A percentile compares a stretch with the other conserved stretches of the same genome.
Evolutionary conservation across 1,140 invertebrate species (phyloP).

Genomic region (Aphelenchoides fujianensis): DNA sequence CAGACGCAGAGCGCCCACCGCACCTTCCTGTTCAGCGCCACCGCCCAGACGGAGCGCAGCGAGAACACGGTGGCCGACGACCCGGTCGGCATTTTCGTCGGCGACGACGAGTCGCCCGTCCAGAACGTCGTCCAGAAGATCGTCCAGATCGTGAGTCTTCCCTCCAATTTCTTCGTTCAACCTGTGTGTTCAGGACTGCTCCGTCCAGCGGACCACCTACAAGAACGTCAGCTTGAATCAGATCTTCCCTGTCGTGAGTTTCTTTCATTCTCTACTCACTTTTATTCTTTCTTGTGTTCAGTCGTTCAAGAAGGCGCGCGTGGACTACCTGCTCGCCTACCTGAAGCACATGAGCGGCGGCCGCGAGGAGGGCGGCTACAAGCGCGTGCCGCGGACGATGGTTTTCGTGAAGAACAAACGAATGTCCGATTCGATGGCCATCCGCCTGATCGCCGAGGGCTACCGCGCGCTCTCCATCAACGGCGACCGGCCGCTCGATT

Average conservation of each 20-base stretch:
- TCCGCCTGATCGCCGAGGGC: constrained; percentile 1
- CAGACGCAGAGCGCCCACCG: background rate
- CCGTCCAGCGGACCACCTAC: no score
- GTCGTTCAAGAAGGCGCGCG: background rate
- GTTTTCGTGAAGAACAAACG: constrained; percentile 21
- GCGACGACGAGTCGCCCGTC: background rate
- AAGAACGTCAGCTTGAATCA: no score
- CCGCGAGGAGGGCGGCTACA: background rate
- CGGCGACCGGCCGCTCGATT: constrained; percentile 77
- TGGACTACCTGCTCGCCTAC: background rate
- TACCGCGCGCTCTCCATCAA: constrained; percentile 22
- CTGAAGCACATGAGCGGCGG: background rate
- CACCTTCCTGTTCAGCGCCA: constrained; percentile 17
- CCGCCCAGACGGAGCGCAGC: background rate
- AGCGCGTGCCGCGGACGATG: background rate
- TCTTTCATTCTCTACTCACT: background rate
- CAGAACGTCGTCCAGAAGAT: constrained; percentile 12
- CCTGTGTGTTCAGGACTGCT: background rate
- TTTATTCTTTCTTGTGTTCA: background rate
- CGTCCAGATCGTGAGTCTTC: constrained; percentile 5
- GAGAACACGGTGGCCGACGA: background rate
- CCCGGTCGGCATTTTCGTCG: background rate
- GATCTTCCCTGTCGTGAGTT: no score
- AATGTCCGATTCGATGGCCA: constrained; percentile 13
- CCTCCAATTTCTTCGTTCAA: background rate